phyloP scores from a whole-genome alignment of 1,140 invertebrate genomes.

The Caenorhabditis inopinata region DNA sequence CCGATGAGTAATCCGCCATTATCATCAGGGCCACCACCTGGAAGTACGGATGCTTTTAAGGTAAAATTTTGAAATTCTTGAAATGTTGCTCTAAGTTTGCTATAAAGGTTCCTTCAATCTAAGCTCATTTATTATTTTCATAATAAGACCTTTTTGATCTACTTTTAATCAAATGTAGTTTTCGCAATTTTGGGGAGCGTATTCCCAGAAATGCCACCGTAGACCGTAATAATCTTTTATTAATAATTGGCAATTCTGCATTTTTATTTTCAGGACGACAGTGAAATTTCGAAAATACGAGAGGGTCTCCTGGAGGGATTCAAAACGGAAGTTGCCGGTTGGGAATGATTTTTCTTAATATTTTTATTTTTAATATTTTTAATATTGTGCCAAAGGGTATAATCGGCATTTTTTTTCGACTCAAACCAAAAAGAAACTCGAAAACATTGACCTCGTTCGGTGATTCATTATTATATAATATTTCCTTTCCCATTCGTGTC shows the following conservation, averaged over 20 bases:
- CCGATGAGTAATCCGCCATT: conserved; percentile 10
- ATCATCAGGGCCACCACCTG: background rate
- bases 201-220: too few species aligned
- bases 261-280: conserved; percentile 4
- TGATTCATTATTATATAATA: background rate
- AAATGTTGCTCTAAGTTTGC: too few species aligned
- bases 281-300: conserved; percentile 18
- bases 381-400: conserved; percentile 5
- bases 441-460: conserved; percentile 14
- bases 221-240: too few species aligned
- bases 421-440: background rate
- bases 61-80: background rate
- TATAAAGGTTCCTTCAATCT: too few species aligned
- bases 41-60: background rate
- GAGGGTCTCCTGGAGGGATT: conserved; percentile 15
- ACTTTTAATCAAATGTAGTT: too few species aligned
- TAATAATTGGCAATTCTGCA: too few species aligned
- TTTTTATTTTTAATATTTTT: background rate
- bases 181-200: too few species aligned
- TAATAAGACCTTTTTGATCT: too few species aligned
- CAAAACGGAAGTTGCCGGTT: background rate
- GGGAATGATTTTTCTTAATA: background rate
- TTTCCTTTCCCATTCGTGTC: too few species aligned
- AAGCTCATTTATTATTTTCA: too few species aligned
- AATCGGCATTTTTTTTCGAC: conserved; percentile 17